Evolutionary conservation across 1,140 invertebrate genomes (phyloP).

Genomic region (Zaprionus taronus): DNA sequence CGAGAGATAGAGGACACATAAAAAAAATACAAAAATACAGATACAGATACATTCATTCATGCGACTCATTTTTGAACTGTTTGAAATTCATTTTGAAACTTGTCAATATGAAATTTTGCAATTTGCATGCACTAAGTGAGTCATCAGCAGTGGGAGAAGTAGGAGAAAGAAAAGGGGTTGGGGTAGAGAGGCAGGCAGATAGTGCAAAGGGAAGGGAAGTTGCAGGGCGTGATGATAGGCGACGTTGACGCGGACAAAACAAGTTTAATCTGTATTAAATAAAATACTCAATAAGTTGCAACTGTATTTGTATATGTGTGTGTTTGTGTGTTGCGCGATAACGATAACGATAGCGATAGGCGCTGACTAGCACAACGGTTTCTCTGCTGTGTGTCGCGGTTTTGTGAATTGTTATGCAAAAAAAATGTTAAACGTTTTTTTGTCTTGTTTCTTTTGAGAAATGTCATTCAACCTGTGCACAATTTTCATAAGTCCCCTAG

Average conservation of each 20-base stretch:
- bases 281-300: slow-evolving; percentile 32
- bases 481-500: slow-evolving; percentile 45
- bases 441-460: neutral
- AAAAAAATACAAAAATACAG: slow-evolving; percentile 4
- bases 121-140: slow-evolving; percentile 55
- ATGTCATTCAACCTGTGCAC: slow-evolving; percentile 50
- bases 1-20: slow-evolving; percentile 17
- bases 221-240: slow-evolving; percentile 25
- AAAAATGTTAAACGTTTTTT: slow-evolving; percentile 28
- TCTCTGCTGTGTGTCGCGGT: slow-evolving; percentile 16
- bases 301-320: slow-evolving; percentile 28
- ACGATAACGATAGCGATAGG: slow-evolving; percentile 43
- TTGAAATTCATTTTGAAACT: slow-evolving; percentile 9
- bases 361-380: slow-evolving; percentile 17
- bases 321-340: slow-evolving; percentile 40
- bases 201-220: neutral
- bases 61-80: slow-evolving; percentile 17
- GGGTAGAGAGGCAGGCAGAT: slow-evolving; percentile 4
- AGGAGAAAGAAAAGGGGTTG: neutral
- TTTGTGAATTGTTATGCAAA: slow-evolving; percentile 49
- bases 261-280: slow-evolving; percentile 49
- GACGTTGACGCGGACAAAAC: slow-evolving; percentile 34
- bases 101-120: slow-evolving; percentile 15
- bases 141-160: slow-evolving; percentile 25
- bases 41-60: slow-evolving; percentile 37